Evolutionary conservation across 2,888 invertebrate species (phyloP), one percentile per base, ranked within the genome.

Genomic region (Lepidochitona cinerea): DNA sequence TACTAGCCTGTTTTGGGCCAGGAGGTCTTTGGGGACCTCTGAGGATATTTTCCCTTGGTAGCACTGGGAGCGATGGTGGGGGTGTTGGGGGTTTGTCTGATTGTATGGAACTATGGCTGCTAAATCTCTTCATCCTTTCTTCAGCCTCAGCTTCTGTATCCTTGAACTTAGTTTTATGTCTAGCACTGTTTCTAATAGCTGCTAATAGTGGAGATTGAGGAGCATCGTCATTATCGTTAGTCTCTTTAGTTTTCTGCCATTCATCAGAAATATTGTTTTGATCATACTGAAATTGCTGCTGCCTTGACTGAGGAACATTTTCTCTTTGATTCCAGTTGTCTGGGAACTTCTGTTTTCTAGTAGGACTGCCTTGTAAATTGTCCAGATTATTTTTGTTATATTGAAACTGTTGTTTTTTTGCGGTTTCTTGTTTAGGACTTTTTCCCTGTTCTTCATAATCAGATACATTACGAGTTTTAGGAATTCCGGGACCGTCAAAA

Each of bases 121-220:
- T 65, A 33, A 65, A 65, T 73, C 84, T 78, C 68, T 80, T 78
- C 0, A 78, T 74, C 64, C 85, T 75, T 9, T 85, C 83, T 18
- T 84, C 83, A 12, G 86, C 87, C 67, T 84, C 87, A 35, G 73
- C 78, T 59, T 86, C 85, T 69, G 78, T 85, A 14, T 78, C 77
- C 54, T 78, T 72, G 69, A 81, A 84, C 5, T 83, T 80, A 14
- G 80, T 78, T 68, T 81, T 32, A 32, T 33, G 36, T 23, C 33
- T 32, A 23, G 23, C 32, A 65, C 65, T 65, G 23, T 12, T 35
- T 9, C 36, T 7, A 65, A 65, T 32, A 9, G 65, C 65, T 32
- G 32, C 36, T 23, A 65, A 12, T 7, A 65, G 32, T 65, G 82
- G 81, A 85, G 86, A 53, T 85, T 85, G 2, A 80, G 74, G 68